A percentile compares a stretch with the other conserved stretches of the same genome.
Evolutionary conservation across 2,888 invertebrate genomes (phyloP).

Genomic region (Coelogynopora nodosa): DNA sequence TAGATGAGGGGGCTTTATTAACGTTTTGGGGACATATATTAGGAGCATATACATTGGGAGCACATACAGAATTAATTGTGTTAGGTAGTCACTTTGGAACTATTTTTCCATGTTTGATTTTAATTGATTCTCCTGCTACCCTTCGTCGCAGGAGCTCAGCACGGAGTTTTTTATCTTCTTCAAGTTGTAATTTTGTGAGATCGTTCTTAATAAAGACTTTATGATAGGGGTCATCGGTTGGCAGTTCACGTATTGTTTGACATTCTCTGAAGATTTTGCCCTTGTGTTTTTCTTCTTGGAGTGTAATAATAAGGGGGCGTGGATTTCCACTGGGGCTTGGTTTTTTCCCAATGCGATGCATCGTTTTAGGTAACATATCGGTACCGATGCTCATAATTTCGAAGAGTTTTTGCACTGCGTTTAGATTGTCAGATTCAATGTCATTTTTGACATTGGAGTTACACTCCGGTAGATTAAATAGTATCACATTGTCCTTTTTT

Average conservation of each 20-base stretch:
- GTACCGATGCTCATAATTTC: neutral
- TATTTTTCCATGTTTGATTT: too few relatives aligned
- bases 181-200: neutral
- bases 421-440: neutral
- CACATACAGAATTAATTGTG: too few relatives aligned
- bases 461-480: neutral
- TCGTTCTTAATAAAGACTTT: neutral
- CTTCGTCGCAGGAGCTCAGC: too few relatives aligned
- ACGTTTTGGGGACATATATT: too few relatives aligned
- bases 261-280: neutral
- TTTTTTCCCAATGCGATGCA: neutral
- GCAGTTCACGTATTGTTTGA: neutral
- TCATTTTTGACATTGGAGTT: neutral
- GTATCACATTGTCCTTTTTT: neutral
- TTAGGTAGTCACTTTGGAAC: too few relatives aligned
- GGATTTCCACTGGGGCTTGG: neutral
- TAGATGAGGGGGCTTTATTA: too few relatives aligned
- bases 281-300: neutral
- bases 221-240: neutral
- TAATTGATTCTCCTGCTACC: too few relatives aligned
- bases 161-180: too few relatives aligned
- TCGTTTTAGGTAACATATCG: neutral
- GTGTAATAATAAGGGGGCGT: neutral
- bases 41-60: too few relatives aligned
- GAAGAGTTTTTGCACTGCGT: neutral